Evolutionary conservation across 2,888 invertebrate genomes (phyloP).

Genomic region (Allophyes oxyacanthae): DNA sequence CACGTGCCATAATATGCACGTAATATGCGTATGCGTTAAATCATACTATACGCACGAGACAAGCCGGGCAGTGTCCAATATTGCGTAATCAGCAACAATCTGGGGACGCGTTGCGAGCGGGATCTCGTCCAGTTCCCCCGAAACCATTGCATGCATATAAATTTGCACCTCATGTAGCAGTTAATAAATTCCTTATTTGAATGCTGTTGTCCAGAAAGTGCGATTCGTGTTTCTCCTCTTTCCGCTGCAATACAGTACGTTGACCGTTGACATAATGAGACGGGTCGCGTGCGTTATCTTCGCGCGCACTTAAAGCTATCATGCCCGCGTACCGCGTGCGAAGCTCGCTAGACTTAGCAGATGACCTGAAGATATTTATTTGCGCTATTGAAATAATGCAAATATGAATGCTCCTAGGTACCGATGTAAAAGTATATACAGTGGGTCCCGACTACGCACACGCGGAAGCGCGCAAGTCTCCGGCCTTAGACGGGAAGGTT

Average conservation of each 20-base stretch:
- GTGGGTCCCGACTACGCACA: constrained; percentile 99
- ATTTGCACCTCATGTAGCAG: constrained; percentile 4
- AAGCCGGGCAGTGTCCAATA: too few species aligned
- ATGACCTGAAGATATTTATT: constrained; percentile 16
- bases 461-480: constrained; percentile 99
- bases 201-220: constrained; percentile 10
- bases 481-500: constrained; percentile 99
- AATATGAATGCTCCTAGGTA: constrained; percentile 82
- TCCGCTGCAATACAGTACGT: too few species aligned
- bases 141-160: constrained; percentile 3
- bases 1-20: not conserved
- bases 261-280: too few species aligned
- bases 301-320: too few species aligned
- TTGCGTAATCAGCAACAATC: too few species aligned
- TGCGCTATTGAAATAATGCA: constrained; percentile 8
- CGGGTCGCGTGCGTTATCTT: too few species aligned
- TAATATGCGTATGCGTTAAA: not conserved
- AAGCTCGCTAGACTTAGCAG: constrained; percentile 38
- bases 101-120: too few species aligned
- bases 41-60: too few species aligned
- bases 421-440: constrained; percentile 96
- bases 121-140: too few species aligned
- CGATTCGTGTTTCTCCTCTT: too few species aligned
- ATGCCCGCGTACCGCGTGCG: constrained; percentile 29
- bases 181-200: constrained; percentile 10